Percentiles rank a stretch among this genome's conserved stretches.
phyloP scores from a whole-genome alignment of 2,797 vertebrate species.

The Pampus argenteus region DNA sequence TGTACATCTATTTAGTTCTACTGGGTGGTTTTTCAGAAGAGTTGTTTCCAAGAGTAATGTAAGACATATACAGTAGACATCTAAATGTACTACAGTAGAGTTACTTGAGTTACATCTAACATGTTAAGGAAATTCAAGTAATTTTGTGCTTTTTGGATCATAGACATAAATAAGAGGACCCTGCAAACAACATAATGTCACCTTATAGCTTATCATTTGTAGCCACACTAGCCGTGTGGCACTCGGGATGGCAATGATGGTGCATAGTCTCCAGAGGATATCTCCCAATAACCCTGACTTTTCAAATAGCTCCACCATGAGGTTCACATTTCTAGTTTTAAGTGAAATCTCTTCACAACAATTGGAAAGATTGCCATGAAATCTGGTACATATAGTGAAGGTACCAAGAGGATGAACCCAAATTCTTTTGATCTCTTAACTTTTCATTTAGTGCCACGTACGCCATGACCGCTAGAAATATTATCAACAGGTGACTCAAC shows the following conservation, averaged over 20 bases:
- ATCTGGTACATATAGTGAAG: neutral
- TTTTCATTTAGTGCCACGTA: too few species aligned
- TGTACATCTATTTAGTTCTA: constrained; percentile 29
- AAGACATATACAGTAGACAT: constrained; percentile 5
- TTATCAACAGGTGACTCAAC: neutral
- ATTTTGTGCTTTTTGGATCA: constrained; percentile 4
- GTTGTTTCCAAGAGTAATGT: constrained; percentile 1
- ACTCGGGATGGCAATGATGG: too few species aligned
- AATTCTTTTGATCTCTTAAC: neutral
- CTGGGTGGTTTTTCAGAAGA: constrained; percentile 4
- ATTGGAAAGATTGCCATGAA: neutral
- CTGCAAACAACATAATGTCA: neutral
- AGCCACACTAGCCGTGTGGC: too few species aligned
- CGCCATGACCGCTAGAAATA: too few species aligned
- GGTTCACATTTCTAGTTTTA: too few species aligned
- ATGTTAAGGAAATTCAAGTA: constrained; percentile 3
- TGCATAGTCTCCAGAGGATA: too few species aligned
- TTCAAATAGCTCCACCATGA: too few species aligned
- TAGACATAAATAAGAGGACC: too few species aligned
- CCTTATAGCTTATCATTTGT: too few species aligned
- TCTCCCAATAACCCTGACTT: too few species aligned
- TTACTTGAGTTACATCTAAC: constrained; percentile 2
- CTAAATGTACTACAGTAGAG: neutral
- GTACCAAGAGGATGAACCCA: neutral
- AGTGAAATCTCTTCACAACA: too few species aligned